A percentile compares a stretch with the other conserved stretches of the same genome.
Evolutionary conservation across 2,888 invertebrate genomes (phyloP).

Genomic region (Escarpia spicata): DNA sequence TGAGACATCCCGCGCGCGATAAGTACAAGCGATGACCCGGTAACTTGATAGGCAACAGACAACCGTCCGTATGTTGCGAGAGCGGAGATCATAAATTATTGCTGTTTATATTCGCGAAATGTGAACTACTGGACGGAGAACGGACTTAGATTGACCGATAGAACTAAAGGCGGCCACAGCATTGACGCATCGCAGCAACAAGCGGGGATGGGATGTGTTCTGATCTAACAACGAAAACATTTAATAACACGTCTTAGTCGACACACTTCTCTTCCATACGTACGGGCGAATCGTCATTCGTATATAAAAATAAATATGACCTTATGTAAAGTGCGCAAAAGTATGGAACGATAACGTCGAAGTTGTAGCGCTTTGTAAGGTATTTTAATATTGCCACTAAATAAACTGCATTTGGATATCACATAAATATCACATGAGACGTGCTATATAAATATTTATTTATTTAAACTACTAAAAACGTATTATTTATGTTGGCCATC

Average conservation of each 20-base stretch:
- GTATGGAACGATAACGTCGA: too few relatives aligned
- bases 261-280: not conserved
- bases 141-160: slow-evolving; percentile 9
- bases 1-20: not conserved
- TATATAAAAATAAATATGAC: too few relatives aligned
- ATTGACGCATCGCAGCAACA: not conserved
- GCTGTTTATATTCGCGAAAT: not conserved
- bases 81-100: not conserved
- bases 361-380: not conserved
- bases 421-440: not conserved
- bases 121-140: not conserved
- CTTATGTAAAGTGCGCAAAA: too few relatives aligned
- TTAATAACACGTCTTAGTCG: not conserved
- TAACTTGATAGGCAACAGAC: not conserved
- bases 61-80: not conserved
- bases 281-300: too few relatives aligned
- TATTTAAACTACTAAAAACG: too few relatives aligned
- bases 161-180: not conserved
- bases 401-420: not conserved
- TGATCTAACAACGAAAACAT: not conserved
- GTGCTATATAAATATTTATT: too few relatives aligned
- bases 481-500: too few relatives aligned
- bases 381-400: not conserved
- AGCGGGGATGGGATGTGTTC: not conserved
- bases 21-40: not conserved